Base-by-base conservation (phyloP, 2,888 invertebrate species). In the Hoplodrina ambigua region DNA sequence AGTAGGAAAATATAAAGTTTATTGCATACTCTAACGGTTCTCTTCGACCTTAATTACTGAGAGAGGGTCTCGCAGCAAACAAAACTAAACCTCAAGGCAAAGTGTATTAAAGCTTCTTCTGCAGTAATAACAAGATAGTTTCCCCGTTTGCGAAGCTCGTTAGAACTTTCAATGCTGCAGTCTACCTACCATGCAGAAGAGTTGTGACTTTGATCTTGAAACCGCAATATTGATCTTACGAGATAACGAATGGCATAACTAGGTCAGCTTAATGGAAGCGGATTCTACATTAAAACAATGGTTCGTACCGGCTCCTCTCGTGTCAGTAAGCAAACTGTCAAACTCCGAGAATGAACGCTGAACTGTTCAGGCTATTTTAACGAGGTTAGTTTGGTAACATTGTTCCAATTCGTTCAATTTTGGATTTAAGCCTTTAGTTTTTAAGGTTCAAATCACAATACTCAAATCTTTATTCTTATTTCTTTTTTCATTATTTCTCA, bases 131-230 rank as follows among this genome's bases (percentile, higher is more conserved):
- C 25, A 11, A 7, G 37, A 37, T 37, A 37, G 8, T 37, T 8
- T 37, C 8, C 25, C 7, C 30, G 7, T 6, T 7, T 30, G 8
- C 4, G 19, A n/a, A 68, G 19, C 20, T 2, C 37, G 25, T 41
- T 19, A 41, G 25, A 68, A 68, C 17, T 50, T 55, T 6, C 25
- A 19, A 2, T 10, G 10, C 33, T 46, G 25, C 56, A 6, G 4
- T 19, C 1, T 10, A 19, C 37, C 49, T 25, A 25, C 25, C 25
- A 61, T 63, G 57, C 15, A 13, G 6, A 11, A 5, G 17, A 71
- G 37, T 58, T 41, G 53, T 72, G 49, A 72, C 73, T 58, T 62
- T 72, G 73, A 72, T 72, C 64, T 25, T 72, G 64, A 64, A n/a
- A 37, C 19, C 8, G 13, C 30, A 17, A 5, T 49, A 20, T 62